phyloP scores from a whole-genome alignment of 2,888 invertebrate genomes.

The Ophion ellenae region DNA sequence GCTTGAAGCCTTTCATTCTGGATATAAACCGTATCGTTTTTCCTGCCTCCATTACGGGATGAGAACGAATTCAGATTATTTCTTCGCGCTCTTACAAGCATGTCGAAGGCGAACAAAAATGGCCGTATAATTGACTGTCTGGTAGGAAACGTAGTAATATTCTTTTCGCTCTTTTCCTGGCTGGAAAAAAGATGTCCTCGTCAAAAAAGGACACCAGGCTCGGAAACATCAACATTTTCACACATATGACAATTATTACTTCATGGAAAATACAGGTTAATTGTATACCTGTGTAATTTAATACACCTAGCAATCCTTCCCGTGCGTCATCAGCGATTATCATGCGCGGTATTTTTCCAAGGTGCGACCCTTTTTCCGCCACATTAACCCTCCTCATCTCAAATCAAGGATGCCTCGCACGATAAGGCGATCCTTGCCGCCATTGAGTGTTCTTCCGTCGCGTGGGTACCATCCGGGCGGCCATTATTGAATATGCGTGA shows the following conservation, averaged over 20 bases:
- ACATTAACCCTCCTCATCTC: neutral
- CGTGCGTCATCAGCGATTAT: too few relatives aligned
- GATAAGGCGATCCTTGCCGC: slow-evolving; percentile 9
- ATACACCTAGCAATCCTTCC: too few relatives aligned
- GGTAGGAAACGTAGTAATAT: neutral
- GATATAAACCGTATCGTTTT: slow-evolving; percentile 52
- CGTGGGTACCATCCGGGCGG: neutral
- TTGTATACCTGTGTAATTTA: too few relatives aligned
- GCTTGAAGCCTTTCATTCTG: slow-evolving; percentile 19
- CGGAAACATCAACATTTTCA: neutral
- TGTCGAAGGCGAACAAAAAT: neutral
- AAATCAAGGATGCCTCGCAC: neutral
- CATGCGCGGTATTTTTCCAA: neutral
- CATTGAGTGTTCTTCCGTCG: slow-evolving; percentile 14
- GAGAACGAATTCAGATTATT: neutral
- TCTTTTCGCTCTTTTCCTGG: neutral
- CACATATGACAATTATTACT: too few relatives aligned
- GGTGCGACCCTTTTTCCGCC: neutral
- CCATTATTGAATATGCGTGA: slow-evolving; percentile 16
- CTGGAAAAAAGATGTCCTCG: neutral
- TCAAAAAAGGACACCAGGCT: neutral
- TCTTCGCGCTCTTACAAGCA: neutral
- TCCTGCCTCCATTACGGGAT: slow-evolving; percentile 9
- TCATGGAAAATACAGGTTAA: too few relatives aligned
- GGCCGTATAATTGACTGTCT: neutral